Base-by-base conservation (phyloP, 1,140 invertebrate genomes). In the Drosophila lacteicornis region DNA sequence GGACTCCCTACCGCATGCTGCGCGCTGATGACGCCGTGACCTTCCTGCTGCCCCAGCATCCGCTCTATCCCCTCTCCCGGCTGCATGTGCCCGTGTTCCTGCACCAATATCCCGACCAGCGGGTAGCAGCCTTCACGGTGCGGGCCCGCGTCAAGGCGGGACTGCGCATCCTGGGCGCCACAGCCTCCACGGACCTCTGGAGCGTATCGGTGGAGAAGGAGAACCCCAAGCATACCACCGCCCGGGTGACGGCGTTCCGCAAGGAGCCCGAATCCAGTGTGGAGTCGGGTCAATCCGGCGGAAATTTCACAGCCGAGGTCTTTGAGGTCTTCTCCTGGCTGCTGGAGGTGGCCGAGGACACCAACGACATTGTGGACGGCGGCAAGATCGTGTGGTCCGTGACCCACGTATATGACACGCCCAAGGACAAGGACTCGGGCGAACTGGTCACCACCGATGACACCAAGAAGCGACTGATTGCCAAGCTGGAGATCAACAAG, bases 311-410 rank as follows among this genome's bases (percentile, higher is more conserved):
- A 17, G 66, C 80, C 51, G 87, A 91, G 11, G 77, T 91, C 3
- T 75, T 86, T 13, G 98, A 99, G 93, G 95, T 99, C 51, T 96
- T 98, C 88, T 96, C 96, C 4, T 98, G 97, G 97, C 93, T 98
- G 59, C 94, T 98, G 67, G 97, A 98, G 94, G 97, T 98, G 6
- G 96, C 96, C 27, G 96, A 97, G 70, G 96, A 97, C 79, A 94
- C 95, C 15, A 95, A 96, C 63, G 95, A 96, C 51, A 95, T 96
- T 62, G 95, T 95, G 85, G 97, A 97, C 78, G 96, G 96, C 36
- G 97, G 96, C 15, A 94, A 96, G 60, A 95, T 98, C 15, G 96
- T 97, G 3, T 97, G 97, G 96, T 96, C 95, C 46, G 94, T 97
- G 2, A 94, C 95, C 43, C 97, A 96, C 83, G 94, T 95, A 33